phyloP scores from a whole-genome alignment of 2,888 invertebrate species.

The Halictus ligatus region DNA sequence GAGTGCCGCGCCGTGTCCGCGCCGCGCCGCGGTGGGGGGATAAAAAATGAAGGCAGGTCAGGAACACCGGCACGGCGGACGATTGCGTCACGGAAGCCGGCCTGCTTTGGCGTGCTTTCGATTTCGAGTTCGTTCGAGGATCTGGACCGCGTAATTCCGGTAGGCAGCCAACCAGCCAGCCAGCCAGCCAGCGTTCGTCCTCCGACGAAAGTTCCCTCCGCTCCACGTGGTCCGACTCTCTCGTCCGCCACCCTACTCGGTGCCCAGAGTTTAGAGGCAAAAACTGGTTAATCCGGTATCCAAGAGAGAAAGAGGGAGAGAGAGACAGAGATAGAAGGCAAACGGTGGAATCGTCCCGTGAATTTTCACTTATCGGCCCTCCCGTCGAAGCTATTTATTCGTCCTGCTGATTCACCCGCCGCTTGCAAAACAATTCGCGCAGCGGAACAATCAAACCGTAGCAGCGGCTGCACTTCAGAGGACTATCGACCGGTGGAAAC shows the following conservation, averaged over 20 bases:
- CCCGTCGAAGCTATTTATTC: slow-evolving; percentile 24
- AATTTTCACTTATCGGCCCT: slow-evolving; percentile 40
- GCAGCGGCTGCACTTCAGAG: slow-evolving; percentile 11
- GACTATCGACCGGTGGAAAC: slow-evolving; percentile 51
- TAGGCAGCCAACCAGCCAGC: not conserved
- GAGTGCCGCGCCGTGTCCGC: not conserved
- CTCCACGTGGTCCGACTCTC: not conserved
- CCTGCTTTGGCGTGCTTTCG: slow-evolving; percentile 47
- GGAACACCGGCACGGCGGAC: slow-evolving; percentile 59
- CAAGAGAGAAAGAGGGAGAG: not conserved
- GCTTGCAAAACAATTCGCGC: slow-evolving; percentile 50
- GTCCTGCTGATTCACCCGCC: slow-evolving; percentile 45
- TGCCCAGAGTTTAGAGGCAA: slow-evolving; percentile 26
- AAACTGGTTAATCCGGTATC: slow-evolving; percentile 57
- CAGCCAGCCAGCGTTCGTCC: not conserved
- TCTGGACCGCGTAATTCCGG: slow-evolving; percentile 39
- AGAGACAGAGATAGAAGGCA: not conserved
- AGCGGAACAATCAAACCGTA: slow-evolving; percentile 16
- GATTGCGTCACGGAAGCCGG: slow-evolving; percentile 66
- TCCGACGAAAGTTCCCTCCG: slow-evolving; percentile 9
- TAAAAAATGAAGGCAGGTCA: slow-evolving; percentile 73
- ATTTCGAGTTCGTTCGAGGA: slow-evolving; percentile 41
- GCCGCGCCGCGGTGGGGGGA: slow-evolving; percentile 49
- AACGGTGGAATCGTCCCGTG: slow-evolving; percentile 33
- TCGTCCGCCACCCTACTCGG: slow-evolving; percentile 16